Percentiles rank a stretch among this genome's conserved stretches.
Evolutionary conservation across 2,113 vertebrate species (phyloP).

Genomic region (Bubo scandiacus): DNA sequence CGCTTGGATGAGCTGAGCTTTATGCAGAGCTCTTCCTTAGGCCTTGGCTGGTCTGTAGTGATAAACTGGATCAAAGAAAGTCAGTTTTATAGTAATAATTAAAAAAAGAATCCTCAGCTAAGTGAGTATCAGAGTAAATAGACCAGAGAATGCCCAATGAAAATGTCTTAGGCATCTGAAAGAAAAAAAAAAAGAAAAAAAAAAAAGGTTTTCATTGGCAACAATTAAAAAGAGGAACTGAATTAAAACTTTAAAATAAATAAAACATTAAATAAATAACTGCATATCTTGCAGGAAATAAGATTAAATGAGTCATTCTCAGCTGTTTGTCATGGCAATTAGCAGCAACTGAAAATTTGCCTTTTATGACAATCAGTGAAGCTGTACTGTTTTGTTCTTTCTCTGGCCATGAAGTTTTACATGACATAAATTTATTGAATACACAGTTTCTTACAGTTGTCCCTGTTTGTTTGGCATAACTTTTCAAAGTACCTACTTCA

Average conservation of each 20-base stretch:
- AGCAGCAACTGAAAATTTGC: background rate
- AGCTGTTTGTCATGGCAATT: background rate
- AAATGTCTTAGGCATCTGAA: background rate
- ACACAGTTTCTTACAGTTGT: background rate
- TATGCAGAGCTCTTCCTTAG: background rate
- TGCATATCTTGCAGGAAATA: background rate
- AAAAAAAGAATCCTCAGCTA: background rate
- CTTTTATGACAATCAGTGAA: background rate
- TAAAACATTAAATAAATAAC: background rate
- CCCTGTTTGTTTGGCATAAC: background rate
- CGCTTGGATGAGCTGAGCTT: background rate
- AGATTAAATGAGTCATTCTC: background rate
- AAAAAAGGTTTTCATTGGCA: background rate
- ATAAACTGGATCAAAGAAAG: background rate
- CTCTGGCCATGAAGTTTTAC: background rate
- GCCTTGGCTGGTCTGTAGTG: background rate
- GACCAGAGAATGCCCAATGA: rapidly evolving
- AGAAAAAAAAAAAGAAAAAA: background rate
- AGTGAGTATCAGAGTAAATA: background rate
- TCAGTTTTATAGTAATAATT: background rate
- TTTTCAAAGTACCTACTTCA: background rate
- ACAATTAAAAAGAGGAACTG: background rate
- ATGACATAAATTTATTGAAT: rapidly evolving
- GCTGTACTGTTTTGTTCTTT: background rate
- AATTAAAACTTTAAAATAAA: background rate